A percentile compares a stretch with the other conserved stretches of the same genome.
These are phyloP conservation scores for Crocodylus rhombifer DNA, from an alignment of 2,797 vertebrate genomes.

Conservation along the genomic window DNA sequence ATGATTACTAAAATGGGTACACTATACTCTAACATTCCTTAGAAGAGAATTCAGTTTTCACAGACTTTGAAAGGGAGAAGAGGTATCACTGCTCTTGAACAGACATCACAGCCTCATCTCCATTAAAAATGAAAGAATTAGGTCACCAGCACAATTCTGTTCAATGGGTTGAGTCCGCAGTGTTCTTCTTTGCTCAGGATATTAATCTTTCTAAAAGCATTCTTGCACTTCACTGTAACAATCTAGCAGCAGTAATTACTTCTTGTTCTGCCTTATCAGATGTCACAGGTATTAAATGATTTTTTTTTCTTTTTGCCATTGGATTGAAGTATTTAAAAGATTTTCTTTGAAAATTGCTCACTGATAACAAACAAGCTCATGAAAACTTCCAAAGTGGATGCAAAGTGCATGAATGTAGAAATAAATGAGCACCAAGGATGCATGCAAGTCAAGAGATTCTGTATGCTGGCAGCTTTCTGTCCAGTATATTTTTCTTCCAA, in stretches of 20 bases:
- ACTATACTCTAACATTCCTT: neutral
- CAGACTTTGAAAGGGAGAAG: too few species aligned
- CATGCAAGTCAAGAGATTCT: constrained; percentile 21
- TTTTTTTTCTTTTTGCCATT: constrained; percentile 34
- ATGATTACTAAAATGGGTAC: neutral
- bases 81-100: neutral
- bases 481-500: neutral
- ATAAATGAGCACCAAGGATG: neutral
- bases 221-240: constrained; percentile 57
- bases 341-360: constrained; percentile 41
- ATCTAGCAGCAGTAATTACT: constrained; percentile 75
- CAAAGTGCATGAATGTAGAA: constrained; percentile 34
- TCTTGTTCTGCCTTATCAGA: constrained; percentile 71
- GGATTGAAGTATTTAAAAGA: constrained; percentile 46
- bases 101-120: neutral
- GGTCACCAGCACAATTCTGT: constrained; percentile 38
- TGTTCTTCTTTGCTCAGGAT: constrained; percentile 58
- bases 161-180: constrained; percentile 34
- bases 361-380: constrained; percentile 25
- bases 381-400: neutral
- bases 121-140: constrained; percentile 28
- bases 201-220: constrained; percentile 71
- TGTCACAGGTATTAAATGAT: constrained; percentile 65
- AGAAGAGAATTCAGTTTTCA: too few species aligned
- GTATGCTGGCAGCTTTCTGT: neutral